Conservation (phyloP, 2,797 vertebrate genomes). For the Jordanella pulchra region DNA sequence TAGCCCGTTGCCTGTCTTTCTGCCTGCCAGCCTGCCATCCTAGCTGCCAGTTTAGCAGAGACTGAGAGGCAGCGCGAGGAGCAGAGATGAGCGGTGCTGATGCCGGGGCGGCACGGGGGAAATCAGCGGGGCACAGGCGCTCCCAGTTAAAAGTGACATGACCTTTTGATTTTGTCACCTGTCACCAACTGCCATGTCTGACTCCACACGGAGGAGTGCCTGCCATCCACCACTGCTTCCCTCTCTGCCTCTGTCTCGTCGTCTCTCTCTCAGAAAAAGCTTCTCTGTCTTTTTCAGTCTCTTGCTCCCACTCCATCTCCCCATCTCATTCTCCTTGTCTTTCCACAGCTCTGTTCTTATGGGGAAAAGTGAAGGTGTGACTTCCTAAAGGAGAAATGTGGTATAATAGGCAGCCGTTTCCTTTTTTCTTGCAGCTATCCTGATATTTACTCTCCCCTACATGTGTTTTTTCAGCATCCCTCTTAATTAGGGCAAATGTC, state of each 20-base stretch:
- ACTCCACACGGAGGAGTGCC: constrained; percentile 75
- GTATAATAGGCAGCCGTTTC: constrained; percentile 66
- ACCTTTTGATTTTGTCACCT: constrained; percentile 98
- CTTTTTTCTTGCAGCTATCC: constrained; percentile 58
- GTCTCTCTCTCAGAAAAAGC: constrained; percentile 65
- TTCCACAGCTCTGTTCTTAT: constrained; percentile 56
- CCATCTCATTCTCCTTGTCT: constrained; percentile 68
- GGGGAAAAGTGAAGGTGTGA: constrained; percentile 62
- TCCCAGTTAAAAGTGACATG: constrained; percentile 98
- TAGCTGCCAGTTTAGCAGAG: constrained; percentile 78
- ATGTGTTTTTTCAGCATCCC: constrained; percentile 55
- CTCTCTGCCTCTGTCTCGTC: constrained; percentile 64
- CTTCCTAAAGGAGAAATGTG: constrained; percentile 64
- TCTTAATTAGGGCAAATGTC: constrained; percentile 79
- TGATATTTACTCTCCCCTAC: constrained; percentile 65
- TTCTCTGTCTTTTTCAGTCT: constrained; percentile 72
- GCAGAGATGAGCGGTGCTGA: constrained; percentile 66
- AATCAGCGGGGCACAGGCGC: constrained; percentile 95
- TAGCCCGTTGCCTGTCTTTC: constrained; percentile 75
- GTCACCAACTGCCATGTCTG: constrained; percentile 89
- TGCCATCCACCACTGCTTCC: constrained; percentile 71
- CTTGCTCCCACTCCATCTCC: constrained; percentile 71
- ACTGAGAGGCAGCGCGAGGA: constrained; percentile 64
- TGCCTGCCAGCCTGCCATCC: constrained; percentile 78
- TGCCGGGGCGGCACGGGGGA: constrained; percentile 86